phyloP scores from a whole-genome alignment of 2,888 invertebrate genomes.

The Plebejus anna region DNA sequence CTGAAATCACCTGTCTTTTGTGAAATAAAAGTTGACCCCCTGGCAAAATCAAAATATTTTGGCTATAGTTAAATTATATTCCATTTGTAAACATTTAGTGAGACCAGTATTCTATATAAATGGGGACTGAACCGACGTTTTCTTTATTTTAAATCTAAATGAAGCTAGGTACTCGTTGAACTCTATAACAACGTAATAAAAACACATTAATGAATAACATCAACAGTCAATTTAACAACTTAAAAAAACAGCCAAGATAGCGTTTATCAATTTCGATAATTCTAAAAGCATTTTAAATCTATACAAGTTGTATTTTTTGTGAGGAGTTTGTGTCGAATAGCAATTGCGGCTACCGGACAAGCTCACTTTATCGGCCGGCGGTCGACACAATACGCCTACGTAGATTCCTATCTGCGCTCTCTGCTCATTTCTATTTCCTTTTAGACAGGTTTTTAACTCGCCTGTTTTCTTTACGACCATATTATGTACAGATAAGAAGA shows the following conservation, averaged over 20 bases:
- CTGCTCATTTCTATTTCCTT: constrained; percentile 48
- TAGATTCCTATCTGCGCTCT: constrained; percentile 44
- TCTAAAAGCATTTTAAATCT: constrained; percentile 10
- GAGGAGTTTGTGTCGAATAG: constrained; percentile 46
- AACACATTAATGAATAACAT: constrained; percentile 6
- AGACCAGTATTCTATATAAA: background rate
- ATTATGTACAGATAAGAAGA: constrained; percentile 26
- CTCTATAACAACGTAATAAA: constrained; percentile 13
- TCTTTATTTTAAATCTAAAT: constrained; percentile 11
- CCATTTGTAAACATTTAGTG: background rate
- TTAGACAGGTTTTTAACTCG: constrained; percentile 41
- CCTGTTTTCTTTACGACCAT: constrained; percentile 34
- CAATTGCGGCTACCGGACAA: constrained; percentile 54
- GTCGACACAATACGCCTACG: constrained; percentile 49
- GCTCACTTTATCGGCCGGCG: constrained; percentile 63
- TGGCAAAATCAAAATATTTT: background rate
- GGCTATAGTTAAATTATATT: background rate
- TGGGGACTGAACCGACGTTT: background rate
- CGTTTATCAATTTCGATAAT: constrained; percentile 26
- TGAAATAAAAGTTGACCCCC: background rate
- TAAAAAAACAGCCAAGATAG: constrained; percentile 8
- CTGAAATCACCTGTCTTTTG: background rate
- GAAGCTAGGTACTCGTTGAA: constrained; percentile 10
- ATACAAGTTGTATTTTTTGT: constrained; percentile 47
- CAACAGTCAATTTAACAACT: background rate